Percentiles rank a stretch among this genome's conserved stretches.
Evolutionary conservation across 2,113 vertebrate genomes (phyloP).

Genomic region (Odocoileus hemionus): DNA sequence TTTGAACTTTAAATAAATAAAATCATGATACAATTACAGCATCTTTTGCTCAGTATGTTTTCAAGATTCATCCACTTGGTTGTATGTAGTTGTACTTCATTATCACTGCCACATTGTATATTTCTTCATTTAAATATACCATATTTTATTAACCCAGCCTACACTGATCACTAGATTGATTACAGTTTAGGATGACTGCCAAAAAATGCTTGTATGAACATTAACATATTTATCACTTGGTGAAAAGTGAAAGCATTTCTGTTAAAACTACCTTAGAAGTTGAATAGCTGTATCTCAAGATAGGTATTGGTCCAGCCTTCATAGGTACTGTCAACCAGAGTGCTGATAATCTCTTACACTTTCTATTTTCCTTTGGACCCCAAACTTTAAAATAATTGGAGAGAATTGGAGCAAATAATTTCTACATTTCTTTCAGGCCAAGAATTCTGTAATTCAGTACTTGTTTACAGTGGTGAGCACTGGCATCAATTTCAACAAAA

Average conservation of each 20-base stretch:
- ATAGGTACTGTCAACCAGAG: neutral
- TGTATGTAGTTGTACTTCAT: neutral
- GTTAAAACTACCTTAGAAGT: neutral
- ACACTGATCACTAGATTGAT: neutral
- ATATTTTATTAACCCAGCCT: neutral
- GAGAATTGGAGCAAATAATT: neutral
- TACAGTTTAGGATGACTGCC: neutral
- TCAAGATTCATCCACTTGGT: neutral
- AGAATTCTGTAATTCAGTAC: neutral
- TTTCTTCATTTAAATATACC: neutral
- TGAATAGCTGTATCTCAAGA: neutral
- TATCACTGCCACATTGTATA: neutral
- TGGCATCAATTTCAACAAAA: conserved; percentile 2
- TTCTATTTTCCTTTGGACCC: neutral
- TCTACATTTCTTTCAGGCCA: neutral
- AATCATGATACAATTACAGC: neutral
- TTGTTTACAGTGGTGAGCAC: neutral
- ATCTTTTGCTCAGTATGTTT: neutral
- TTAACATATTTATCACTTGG: neutral
- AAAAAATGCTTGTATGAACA: neutral
- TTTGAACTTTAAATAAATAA: neutral
- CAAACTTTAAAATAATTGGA: neutral
- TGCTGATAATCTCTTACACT: neutral
- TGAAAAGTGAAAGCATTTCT: neutral
- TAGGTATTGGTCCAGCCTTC: neutral